phyloP scores from a whole-genome alignment of 2,888 invertebrate genomes.

The Scaptomyza reducta region DNA sequence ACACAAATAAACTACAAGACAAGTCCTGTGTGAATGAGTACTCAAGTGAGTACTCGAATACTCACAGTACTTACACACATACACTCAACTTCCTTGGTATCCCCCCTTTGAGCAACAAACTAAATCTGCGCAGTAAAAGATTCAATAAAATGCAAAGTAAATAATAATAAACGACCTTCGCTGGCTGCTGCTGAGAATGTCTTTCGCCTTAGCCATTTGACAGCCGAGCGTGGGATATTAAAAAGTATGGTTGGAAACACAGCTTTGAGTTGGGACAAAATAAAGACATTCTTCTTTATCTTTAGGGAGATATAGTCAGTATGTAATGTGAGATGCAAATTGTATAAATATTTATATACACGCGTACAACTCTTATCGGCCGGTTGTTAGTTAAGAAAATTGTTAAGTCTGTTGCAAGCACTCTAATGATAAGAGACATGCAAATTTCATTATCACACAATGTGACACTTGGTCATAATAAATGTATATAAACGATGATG shows the following conservation, averaged over 20 bases:
- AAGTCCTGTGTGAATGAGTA: constrained; percentile 20
- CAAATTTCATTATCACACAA: constrained; percentile 33
- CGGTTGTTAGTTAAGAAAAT: constrained; percentile 1
- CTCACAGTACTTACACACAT: no score
- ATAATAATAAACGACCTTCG: constrained; percentile 77
- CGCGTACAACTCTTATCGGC: constrained; percentile 7
- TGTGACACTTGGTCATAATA: constrained; percentile 1
- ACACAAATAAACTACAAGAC: constrained; percentile 59
- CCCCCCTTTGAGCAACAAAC: constrained; percentile 10
- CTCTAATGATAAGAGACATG: constrained; percentile 36
- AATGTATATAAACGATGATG: background rate
- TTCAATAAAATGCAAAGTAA: constrained; percentile 73
- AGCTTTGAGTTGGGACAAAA: constrained; percentile 4
- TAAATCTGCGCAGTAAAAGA: constrained; percentile 28
- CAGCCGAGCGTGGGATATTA: constrained; percentile 63
- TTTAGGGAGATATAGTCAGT: background rate
- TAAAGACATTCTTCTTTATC: constrained; percentile 9
- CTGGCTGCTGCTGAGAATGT: constrained; percentile 34
- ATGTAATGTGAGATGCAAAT: constrained; percentile 34
- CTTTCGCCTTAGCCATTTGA: constrained; percentile 39
- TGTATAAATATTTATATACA: constrained; percentile 2
- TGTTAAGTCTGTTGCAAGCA: constrained; percentile 8
- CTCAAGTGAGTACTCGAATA: constrained; percentile 1
- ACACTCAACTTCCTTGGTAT: background rate
- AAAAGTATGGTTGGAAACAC: constrained; percentile 39